Evolutionary conservation across 2,888 invertebrate genomes (phyloP), one percentile per base, ranked within the genome.

Genomic region (Himalopsyche tibetana): DNA sequence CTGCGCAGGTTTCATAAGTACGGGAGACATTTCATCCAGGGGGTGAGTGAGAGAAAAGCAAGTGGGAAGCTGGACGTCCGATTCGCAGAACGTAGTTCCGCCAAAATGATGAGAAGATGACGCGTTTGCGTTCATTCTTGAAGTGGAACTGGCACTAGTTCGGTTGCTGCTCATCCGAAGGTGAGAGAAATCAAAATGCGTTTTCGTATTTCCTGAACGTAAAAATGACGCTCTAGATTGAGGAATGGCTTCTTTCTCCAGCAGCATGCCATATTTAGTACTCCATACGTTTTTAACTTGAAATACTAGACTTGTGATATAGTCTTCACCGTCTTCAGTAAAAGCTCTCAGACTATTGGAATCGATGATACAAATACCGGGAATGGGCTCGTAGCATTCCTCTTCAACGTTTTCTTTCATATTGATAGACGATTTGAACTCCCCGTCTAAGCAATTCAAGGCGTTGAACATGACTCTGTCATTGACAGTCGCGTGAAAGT

Each of bases 31-130:
- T 92, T 99, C 98, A 91, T 99, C 97, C 84, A 98, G 92, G 0
- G 98, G 98, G 93, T 98, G 98, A 0, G 96, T 94, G 86, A 99
- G 92, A 11, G 98, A 97, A 91, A 97, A 99, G 82, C 98, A 94
- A 0, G 96, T 95, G 0, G 98, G 97, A 90, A 96, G 93, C 0
- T 93, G 92, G 82, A 94, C 92, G 69, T 93, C 93, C n/a, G 91
- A 91, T 4, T 93, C 93, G 55, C 91, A 69, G 74, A 88, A 85
- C 0, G 82, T 86, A 28, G 83, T 86, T 38, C 55, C 85, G 19
- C 85, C 80, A 19, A 69, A 85, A 55, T 84, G 81, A 79, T 88
- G 82, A 3, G 86, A 81, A 11, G 88, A 86, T 38, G 83, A 85
- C 38, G 84, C 45, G 42, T 85, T 80, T n/a, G 36, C 12, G 38